Evolutionary conservation across 2,888 invertebrate genomes (phyloP).

Genomic region (Conchocele bisecta): DNA sequence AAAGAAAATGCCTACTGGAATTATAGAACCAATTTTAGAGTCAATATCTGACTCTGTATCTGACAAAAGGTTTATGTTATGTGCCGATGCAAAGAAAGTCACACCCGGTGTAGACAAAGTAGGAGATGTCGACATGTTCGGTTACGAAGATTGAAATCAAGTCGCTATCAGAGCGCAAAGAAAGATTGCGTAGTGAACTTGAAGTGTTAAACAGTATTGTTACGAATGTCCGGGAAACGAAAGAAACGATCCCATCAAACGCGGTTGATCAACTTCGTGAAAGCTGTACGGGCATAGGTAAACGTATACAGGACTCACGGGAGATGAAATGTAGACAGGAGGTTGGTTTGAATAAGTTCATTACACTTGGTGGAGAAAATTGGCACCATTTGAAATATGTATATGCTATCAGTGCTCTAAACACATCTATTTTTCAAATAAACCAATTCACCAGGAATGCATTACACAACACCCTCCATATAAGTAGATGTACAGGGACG

Average conservation of each 20-base stretch:
- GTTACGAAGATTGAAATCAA: conserved; percentile 13
- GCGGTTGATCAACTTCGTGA: neutral
- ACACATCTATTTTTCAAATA: conserved; percentile 25
- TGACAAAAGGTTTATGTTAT: conserved; percentile 22
- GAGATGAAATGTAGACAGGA: conserved; percentile 16
- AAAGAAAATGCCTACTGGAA: conserved; percentile 12
- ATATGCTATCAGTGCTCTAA: conserved; percentile 25
- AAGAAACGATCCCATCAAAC: neutral
- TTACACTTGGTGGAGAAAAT: conserved; percentile 14
- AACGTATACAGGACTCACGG: conserved; percentile 5
- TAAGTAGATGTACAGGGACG: neutral
- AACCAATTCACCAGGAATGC: neutral
- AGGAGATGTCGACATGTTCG: conserved; percentile 41
- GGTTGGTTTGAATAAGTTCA: conserved; percentile 19
- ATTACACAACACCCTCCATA: neutral
- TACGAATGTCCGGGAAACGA: neutral
- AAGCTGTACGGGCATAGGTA: neutral
- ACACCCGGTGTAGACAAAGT: conserved; percentile 20
- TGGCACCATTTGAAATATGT: conserved; percentile 25
- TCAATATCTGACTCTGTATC: neutral
- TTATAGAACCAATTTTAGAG: conserved; percentile 9
- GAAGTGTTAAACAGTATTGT: neutral
- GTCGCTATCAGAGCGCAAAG: neutral
- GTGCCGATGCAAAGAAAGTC: conserved; percentile 37
- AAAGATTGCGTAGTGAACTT: neutral